Evolutionary conservation across 2,113 vertebrate genomes (phyloP), one percentile per base, ranked within the genome.

Genomic region (Cynocephalus volans): DNA sequence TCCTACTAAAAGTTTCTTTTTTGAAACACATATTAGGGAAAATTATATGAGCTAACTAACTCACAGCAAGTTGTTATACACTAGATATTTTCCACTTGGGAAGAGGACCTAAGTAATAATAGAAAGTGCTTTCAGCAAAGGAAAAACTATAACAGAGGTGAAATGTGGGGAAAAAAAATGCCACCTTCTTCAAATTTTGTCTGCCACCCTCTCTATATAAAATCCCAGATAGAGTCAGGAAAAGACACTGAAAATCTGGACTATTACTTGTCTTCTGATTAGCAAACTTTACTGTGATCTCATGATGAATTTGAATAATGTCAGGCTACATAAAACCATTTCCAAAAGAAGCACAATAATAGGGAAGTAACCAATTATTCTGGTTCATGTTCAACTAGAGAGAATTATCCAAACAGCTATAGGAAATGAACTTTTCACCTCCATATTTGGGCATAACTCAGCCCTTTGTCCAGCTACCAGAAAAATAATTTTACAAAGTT

Each of bases 401-500:
- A 95, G 3, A 11, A 15, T 82, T 95, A 95, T 94, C n/a, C 75
- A 80, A 89, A 64, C 75, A 18, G 2, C 14, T 19, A 87, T 0
- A 96, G 75, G n/a, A 24, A 96, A 70, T 14, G 52, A 69, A 87
- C 31, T 73, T 97, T 98, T 98, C 79, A 91, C 93, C 62, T 97
- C 75, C 67, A 73, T 33, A 90, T 8, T 48, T 96, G 65, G 58
- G 58, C 28, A 93, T 84, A 97, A 96, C 52, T 76, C 85, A 97
- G 83, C 10, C 70, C 60, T 98, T 97, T 97, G 31, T 96, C 97
- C 76, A 83, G 82, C 86, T 94, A 97, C 75, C 33, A 97, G 73
- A 15, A 97, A 98, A 98, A 76, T 65, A 70, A 95, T 69, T 98
- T 98, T 98, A 98, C 18, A 97, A 81, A 24, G 45, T 60, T 89